Percentiles rank a stretch among this genome's conserved stretches.
Conservation (phyloP, 1,140 invertebrate species). For the Mactra quadrangularis region DNA sequence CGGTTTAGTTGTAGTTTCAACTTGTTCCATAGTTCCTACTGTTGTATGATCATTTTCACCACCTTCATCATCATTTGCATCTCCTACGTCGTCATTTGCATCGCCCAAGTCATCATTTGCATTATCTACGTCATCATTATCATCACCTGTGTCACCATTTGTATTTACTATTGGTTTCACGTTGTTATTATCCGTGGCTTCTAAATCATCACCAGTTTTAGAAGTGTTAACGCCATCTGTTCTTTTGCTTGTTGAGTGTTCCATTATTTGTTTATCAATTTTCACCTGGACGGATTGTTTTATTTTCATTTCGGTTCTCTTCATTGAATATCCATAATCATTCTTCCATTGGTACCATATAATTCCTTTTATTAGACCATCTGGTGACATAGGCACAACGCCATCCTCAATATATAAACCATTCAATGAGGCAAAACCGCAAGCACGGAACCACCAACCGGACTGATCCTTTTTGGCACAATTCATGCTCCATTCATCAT, state of each 20-base stretch:
- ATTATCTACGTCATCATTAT: background rate
- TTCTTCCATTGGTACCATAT: slow-evolving; percentile 87
- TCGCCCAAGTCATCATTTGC: background rate
- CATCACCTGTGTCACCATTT: background rate
- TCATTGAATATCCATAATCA: slow-evolving; percentile 84
- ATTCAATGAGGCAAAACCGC: slow-evolving; percentile 87
- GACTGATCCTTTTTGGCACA: slow-evolving; percentile 86
- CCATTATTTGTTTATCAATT: slow-evolving; percentile 32
- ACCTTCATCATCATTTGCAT: background rate
- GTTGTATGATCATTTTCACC: background rate
- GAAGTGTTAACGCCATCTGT: background rate
- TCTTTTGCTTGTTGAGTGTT: background rate
- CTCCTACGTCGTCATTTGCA: background rate
- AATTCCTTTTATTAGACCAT: slow-evolving; percentile 83
- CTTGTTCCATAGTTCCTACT: background rate
- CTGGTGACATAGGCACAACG: slow-evolving; percentile 64
- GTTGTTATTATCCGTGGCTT: background rate
- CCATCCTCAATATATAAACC: slow-evolving; percentile 84
- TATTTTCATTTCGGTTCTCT: slow-evolving; percentile 84
- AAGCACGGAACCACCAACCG: slow-evolving; percentile 88
- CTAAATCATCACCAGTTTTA: background rate
- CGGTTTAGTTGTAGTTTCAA: background rate
- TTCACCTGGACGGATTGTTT: slow-evolving; percentile 69
- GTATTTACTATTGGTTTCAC: too few relatives aligned
- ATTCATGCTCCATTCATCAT: slow-evolving; percentile 86